Conservation (phyloP, 2,888 invertebrate genomes). For the Odontocolon sp. region DNA sequence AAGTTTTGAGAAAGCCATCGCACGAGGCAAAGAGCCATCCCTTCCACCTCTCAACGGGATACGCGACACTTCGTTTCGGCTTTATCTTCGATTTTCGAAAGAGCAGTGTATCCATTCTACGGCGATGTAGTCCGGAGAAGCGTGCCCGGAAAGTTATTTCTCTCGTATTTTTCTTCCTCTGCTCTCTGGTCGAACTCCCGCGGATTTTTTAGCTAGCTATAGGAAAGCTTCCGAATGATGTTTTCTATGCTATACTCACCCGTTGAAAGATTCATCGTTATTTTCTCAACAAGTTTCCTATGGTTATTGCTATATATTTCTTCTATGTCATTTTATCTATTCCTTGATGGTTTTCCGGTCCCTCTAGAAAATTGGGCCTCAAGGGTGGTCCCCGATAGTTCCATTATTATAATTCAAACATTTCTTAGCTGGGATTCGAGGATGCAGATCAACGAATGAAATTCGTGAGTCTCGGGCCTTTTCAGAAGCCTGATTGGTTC, state of each 20-base stretch:
- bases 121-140: constrained; percentile 28
- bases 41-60: constrained; percentile 18
- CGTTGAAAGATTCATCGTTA: constrained; percentile 70
- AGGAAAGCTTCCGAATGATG: constrained; percentile 38
- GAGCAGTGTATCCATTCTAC: constrained; percentile 16
- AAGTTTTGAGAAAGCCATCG: constrained; percentile 32
- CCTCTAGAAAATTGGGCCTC: no score
- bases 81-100: constrained; percentile 6
- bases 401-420: no score
- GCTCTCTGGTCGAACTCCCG: constrained; percentile 37
- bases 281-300: constrained; percentile 59
- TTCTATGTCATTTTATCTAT: constrained; percentile 4
- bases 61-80: constrained; percentile 45
- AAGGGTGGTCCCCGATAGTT: no score
- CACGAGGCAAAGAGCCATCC: constrained; percentile 25
- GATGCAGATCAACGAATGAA: constrained; percentile 19
- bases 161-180: constrained; percentile 18
- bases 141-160: constrained; percentile 33
- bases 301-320: background rate
- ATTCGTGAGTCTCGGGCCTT: background rate
- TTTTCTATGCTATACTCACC: constrained; percentile 5
- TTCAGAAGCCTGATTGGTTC: constrained; percentile 25
- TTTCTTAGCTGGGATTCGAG: background rate
- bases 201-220: constrained; percentile 41
- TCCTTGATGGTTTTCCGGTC: constrained; percentile 33